Percentiles rank a stretch among this genome's conserved stretches.
These are phyloP conservation scores for Megaptera novaeangliae DNA, from an alignment of 2,113 vertebrate genomes.

Conservation along the genomic window DNA sequence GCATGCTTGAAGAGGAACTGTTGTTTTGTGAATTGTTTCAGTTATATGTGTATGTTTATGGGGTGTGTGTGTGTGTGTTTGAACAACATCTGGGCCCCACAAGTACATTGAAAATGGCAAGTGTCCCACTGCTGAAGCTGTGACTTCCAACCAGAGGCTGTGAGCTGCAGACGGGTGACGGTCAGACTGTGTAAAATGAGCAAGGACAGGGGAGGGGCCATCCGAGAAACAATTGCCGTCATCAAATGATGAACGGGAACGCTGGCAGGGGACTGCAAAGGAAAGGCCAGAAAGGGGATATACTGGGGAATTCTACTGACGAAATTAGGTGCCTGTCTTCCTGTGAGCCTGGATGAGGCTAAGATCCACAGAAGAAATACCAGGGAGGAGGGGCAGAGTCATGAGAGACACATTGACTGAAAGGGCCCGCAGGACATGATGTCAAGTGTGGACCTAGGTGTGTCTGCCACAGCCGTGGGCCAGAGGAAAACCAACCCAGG, in stretches of 20 bases:
- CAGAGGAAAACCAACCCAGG: rapidly evolving
- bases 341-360: background rate
- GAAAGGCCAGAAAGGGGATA: rapidly evolving
- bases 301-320: rapidly evolving
- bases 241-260: rapidly evolving
- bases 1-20: background rate
- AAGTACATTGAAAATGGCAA: rapidly evolving
- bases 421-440: rapidly evolving
- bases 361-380: rapidly evolving
- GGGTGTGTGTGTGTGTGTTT: background rate
- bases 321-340: background rate
- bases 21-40: background rate
- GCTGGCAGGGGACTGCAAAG: background rate
- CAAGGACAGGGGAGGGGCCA: rapidly evolving
- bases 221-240: rapidly evolving
- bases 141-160: background rate
- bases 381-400: rapidly evolving
- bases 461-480: rapidly evolving
- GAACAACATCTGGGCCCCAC: background rate
- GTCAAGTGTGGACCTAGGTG: rapidly evolving
- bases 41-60: background rate
- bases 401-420: rapidly evolving
- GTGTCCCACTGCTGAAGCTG: rapidly evolving
- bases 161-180: rapidly evolving
- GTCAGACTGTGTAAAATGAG: rapidly evolving